A percentile compares a stretch with the other conserved stretches of the same genome.
Conservation (phyloP, 1,140 invertebrate species). For the Formica selysi region DNA sequence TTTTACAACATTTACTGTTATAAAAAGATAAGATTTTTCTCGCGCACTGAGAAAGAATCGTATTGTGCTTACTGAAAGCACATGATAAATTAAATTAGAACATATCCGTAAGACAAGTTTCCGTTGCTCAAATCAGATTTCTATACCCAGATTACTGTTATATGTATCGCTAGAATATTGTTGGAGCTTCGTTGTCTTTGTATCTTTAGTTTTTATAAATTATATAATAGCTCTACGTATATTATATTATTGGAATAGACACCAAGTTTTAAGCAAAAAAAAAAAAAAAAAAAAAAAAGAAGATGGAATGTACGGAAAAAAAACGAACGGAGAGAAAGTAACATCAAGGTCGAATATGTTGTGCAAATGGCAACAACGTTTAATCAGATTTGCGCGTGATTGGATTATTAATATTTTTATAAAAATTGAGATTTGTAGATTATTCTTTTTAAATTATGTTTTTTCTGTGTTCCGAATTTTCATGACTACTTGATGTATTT, state of each 20-base stretch:
- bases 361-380: background rate
- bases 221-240: too few species aligned
- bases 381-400: background rate
- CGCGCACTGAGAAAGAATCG: background rate
- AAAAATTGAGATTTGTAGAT: background rate
- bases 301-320: background rate
- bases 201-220: too few species aligned
- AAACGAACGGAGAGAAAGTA: conserved; percentile 51
- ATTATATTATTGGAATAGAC: background rate
- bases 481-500: background rate
- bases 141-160: background rate
- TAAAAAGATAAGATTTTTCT: conserved; percentile 33
- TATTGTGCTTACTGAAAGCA: background rate
- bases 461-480: background rate
- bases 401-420: background rate
- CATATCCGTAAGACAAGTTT: background rate
- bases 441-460: background rate
- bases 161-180: background rate
- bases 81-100: background rate
- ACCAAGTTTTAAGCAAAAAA: background rate
- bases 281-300: conserved; percentile 8
- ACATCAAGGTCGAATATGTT: conserved; percentile 24
- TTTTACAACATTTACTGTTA: background rate
- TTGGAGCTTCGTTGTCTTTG: too few species aligned
- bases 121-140: background rate